Evolutionary conservation across 2,113 vertebrate genomes (phyloP), one percentile per base, ranked within the genome.

Genomic region (Corvus cornix): DNA sequence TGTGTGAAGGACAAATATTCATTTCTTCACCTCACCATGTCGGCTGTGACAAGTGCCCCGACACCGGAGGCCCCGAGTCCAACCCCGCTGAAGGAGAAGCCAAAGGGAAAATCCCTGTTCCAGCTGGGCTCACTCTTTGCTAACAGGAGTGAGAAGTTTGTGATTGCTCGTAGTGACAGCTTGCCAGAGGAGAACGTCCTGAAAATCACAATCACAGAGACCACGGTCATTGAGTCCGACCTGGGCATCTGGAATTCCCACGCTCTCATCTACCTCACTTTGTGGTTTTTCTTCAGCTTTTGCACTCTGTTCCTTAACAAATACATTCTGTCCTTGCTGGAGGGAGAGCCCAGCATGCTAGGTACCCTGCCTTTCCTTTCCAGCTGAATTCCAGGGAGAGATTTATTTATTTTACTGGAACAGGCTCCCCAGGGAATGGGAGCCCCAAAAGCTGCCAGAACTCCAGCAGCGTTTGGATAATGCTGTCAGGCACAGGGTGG

Each of bases 211-310:
- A 98, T 99, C 96, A 99, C 99, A 0, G 99, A 99, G 98, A 99
- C 99, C 4, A 99, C 99, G 0, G 97, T 99, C 62, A 98, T 99
- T 5, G 99, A 99, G 97, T 98, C 99, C 0, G 99, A 99, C 95
- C 96, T 98, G 30, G 99, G 99, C 16, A 98, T 99, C 70, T 99
- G 98, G 98, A 99, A 98, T 72, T 97, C 98, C 17, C 97, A 98
- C 19, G 98, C 99, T 0, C 95, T 99, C 63, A 75, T 94, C 85
- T 99, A 99, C 97, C 98, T 99, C 96, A 93, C 95, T 6, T 84
- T 99, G 31, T 99, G 99, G 99, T 99, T 98, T 93, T 99, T 99
- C 98, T 99, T 99, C 98, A 99, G 99, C 98, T 99, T 99, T 97
- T 99, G 99, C 97, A 99, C 99, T 0, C 98, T 99, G 23, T 99